Evolutionary conservation across 2,797 vertebrate species (phyloP).

Genomic region (Acanthurus leucopareius): DNA sequence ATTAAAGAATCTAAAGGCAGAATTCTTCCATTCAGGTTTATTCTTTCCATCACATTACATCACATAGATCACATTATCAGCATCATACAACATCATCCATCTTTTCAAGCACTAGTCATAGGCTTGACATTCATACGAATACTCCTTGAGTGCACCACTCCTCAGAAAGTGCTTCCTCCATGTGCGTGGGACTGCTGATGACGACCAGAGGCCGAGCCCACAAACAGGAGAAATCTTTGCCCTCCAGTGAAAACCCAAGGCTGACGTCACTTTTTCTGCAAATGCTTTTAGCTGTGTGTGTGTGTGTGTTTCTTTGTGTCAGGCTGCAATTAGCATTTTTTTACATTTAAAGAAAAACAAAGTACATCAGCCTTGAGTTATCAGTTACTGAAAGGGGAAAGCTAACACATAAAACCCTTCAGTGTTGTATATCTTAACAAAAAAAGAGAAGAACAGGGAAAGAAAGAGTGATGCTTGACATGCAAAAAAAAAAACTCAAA

Average conservation of each 20-base stretch:
- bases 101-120: conserved; percentile 75
- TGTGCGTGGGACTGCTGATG: conserved; percentile 66
- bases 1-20: not conserved
- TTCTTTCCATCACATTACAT: conserved; percentile 82
- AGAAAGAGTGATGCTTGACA: conserved; percentile 69
- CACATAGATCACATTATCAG: conserved; percentile 83
- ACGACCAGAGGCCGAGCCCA: conserved; percentile 62
- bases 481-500: conserved; percentile 67
- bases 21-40: conserved; percentile 80
- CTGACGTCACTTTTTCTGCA: conserved; percentile 48
- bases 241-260: conserved; percentile 70
- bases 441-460: conserved; percentile 23
- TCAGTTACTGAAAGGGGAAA: conserved; percentile 64
- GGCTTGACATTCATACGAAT: conserved; percentile 83
- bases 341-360: conserved; percentile 46
- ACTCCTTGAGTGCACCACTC: conserved; percentile 80
- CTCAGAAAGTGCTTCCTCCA: conserved; percentile 77
- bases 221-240: conserved; percentile 69
- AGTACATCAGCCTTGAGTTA: conserved; percentile 58
- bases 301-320: not conserved
- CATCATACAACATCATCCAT: conserved; percentile 81
- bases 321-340: conserved; percentile 18
- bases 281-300: conserved; percentile 21
- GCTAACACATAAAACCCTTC: conserved; percentile 79
- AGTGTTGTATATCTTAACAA: conserved; percentile 79